Evolutionary conservation across 2,113 vertebrate species (phyloP), one percentile per base, ranked within the genome.

Genomic region (Emydocephalus ijimae): DNA sequence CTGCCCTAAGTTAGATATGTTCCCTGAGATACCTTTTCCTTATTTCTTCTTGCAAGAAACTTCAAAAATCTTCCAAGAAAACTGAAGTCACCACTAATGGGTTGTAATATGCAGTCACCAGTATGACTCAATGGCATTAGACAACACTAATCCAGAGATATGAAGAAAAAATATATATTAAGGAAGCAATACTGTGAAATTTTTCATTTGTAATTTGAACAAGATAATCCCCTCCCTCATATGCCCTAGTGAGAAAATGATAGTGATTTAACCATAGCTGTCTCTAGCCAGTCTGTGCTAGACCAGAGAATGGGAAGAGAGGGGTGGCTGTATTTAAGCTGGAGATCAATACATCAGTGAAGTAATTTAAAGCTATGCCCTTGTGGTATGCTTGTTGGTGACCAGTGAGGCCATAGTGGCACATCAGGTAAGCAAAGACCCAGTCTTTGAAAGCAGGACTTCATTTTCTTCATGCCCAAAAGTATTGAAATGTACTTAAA

Each of bases 401-500:
- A 69, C n/a, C 69, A 81, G 2, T 81, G 69, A 81, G 69, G 15
- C 69, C n/a, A 81, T 8, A 2, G 6, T 81, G 69, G 5, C 69
- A 81, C 18, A 39, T 20, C n/a, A 81, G 6, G 69, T 39, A 81
- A 81, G 69, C 69, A 81, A 81, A 81, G 34, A 81, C 74, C 74
- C 74, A 81, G 18, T 39, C 18, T 81, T 81, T 81, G 74, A 81
- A 81, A 52, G 24, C 12, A 11, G 1, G 20, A n/a, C 50, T 55
- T 61, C 92, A 93, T 86, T 39, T 48, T 87, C 8, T 87, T 61
- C 81, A 29, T 43, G 59, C n/a, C 74, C 34, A 64, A 87, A n/a
- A n/a, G 18, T 12, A 95, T 96, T 92, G 92, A 94, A 95, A 92
- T 89, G 85, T 24, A 94, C 26, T 92, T 95, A 92, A 54, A 59